These are phyloP conservation scores for Apamea monoglypha DNA, from an alignment of 2,888 invertebrate species.

Conservation along the genomic window DNA sequence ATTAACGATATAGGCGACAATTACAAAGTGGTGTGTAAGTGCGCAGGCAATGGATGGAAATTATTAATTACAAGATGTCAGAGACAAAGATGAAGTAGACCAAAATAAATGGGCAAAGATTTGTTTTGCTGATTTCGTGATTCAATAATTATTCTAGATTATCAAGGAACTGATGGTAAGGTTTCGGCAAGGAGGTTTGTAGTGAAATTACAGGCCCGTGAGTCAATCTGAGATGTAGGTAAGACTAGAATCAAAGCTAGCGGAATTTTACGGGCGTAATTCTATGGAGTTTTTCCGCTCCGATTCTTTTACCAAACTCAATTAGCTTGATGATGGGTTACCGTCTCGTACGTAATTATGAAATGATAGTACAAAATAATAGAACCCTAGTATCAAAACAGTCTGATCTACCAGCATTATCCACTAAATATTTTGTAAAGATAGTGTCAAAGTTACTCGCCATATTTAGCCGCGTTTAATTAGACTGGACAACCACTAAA, in stretches of 20 bases:
- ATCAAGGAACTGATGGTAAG: slow-evolving; percentile 38
- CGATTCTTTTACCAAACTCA: not conserved
- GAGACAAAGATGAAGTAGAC: slow-evolving; percentile 64
- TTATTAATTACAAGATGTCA: slow-evolving; percentile 66
- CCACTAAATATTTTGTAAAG: not conserved
- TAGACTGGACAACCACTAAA: not conserved
- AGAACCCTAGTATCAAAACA: not conserved
- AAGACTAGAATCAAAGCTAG: not conserved
- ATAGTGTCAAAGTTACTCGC: too few species aligned
- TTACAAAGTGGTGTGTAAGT: slow-evolving; percentile 67
- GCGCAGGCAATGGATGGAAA: slow-evolving; percentile 65
- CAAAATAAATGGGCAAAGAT: slow-evolving; percentile 63
- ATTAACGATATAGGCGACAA: slow-evolving; percentile 68
- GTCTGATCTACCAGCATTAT: not conserved
- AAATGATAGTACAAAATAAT: not conserved
- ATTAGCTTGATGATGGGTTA: not conserved
- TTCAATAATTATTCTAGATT: slow-evolving; percentile 63
- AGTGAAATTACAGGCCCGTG: not conserved
- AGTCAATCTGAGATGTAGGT: not conserved
- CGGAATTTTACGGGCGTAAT: too few species aligned
- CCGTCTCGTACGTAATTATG: not conserved
- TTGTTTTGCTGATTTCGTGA: slow-evolving; percentile 62
- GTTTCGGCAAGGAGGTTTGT: slow-evolving; percentile 9
- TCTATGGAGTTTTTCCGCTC: not conserved
- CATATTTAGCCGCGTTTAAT: not conserved